phyloP scores from a whole-genome alignment of 2,888 invertebrate genomes.

The Penaeus monodon region DNA sequence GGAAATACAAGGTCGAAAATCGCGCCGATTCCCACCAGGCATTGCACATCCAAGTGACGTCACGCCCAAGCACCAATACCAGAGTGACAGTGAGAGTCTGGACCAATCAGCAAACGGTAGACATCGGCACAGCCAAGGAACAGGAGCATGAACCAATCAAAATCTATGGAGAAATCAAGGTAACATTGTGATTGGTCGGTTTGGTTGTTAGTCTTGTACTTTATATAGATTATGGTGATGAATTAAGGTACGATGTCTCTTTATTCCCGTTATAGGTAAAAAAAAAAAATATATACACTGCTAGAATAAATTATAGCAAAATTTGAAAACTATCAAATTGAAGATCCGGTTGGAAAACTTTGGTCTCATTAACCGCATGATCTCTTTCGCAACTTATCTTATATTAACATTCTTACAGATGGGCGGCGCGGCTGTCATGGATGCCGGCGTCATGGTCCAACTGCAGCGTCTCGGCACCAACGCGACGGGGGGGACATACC shows the following conservation, averaged over 20 bases:
- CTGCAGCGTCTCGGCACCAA: constrained; percentile 63
- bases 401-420: constrained; percentile 17
- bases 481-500: constrained; percentile 61
- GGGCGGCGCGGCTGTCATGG: constrained; percentile 56
- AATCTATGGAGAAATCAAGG: constrained; percentile 62
- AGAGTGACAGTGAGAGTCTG: constrained; percentile 58
- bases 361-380: too few relatives aligned
- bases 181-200: background rate
- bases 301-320: too few relatives aligned
- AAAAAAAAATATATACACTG: too few relatives aligned
- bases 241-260: too few relatives aligned
- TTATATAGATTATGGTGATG: too few relatives aligned
- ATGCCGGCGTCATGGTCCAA: constrained; percentile 55
- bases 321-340: too few relatives aligned
- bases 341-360: too few relatives aligned
- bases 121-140: constrained; percentile 6
- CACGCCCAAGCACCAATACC: constrained; percentile 50
- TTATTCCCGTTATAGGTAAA: too few relatives aligned
- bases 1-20: constrained; percentile 63
- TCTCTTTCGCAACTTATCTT: background rate
- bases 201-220: too few relatives aligned
- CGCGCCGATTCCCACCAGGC: constrained; percentile 64
- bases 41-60: constrained; percentile 63
- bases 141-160: constrained; percentile 46
- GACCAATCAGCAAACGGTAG: constrained; percentile 55